phyloP scores from a whole-genome alignment of 1,140 invertebrate species.

The Phymorhynchus buccinoides region DNA sequence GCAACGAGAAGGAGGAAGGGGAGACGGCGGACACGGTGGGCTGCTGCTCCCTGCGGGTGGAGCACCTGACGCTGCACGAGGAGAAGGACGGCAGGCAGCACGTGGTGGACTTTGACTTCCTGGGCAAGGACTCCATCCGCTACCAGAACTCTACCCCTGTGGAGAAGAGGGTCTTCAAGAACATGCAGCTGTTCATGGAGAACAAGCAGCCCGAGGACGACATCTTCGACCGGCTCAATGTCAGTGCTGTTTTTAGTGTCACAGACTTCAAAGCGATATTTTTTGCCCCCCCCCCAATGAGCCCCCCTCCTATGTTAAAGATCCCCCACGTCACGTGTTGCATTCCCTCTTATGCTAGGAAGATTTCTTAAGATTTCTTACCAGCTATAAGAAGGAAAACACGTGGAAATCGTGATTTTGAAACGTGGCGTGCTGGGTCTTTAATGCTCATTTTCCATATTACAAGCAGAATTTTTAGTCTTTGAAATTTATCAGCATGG shows the following conservation, averaged over 20 bases:
- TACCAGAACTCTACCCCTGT: constrained; percentile 98
- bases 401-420: too few relatives aligned
- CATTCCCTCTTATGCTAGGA: too few relatives aligned
- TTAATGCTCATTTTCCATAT: too few relatives aligned
- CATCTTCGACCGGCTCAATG: constrained; percentile 97
- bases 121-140: constrained; percentile 94
- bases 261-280: too few relatives aligned
- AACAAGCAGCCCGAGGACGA: constrained; percentile 96
- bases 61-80: constrained; percentile 94
- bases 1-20: constrained; percentile 98
- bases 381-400: too few relatives aligned
- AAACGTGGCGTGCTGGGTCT: too few relatives aligned
- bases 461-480: too few relatives aligned
- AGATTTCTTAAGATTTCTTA: too few relatives aligned
- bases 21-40: constrained; percentile 98
- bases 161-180: constrained; percentile 98
- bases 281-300: too few relatives aligned
- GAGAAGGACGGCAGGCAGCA: constrained; percentile 91
- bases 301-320: too few relatives aligned
- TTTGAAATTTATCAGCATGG: too few relatives aligned
- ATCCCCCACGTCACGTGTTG: too few relatives aligned
- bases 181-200: constrained; percentile 97
- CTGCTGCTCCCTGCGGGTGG: constrained; percentile 98
- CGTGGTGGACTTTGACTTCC: constrained; percentile 99
- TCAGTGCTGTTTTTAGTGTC: constrained; percentile 72